Evolutionary conservation across 2,888 invertebrate species (phyloP), one percentile per base, ranked within the genome.

Genomic region (Pheosia tremula): DNA sequence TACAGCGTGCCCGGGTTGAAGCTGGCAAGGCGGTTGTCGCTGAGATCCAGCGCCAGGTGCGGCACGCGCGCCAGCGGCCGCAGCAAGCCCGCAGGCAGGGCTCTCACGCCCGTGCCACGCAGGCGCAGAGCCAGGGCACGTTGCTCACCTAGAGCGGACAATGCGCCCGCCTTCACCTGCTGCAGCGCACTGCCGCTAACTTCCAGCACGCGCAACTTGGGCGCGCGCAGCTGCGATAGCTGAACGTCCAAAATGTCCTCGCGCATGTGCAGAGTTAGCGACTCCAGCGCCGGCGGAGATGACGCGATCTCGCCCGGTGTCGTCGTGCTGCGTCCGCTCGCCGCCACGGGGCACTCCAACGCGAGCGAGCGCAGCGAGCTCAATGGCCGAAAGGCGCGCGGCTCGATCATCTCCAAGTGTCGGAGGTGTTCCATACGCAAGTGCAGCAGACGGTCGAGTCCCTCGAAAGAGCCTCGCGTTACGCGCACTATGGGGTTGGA

Each of bases 1-100:
- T 97, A 97, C 68, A 98, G 96, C 24, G 96, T 95, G 61, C 96
- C 96, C 50, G 97, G 96, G 65, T 96, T 95, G 61, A 98, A 91
- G 53, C 95, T 95, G 11, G 95, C 94, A 71, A 98, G 94, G 81
- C 95, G 94, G 88, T 98, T 98, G 80, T 96, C 95, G 50, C 96
- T 95, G 62, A 98, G 92, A 86, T 98, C 97, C 59, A 98, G 95
- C 10, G 96, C 95, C 49, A 97, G 94, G 80, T 96, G 96, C 0
- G 97, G 96, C 75, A 97, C 95, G 71, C 95, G 95, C 62, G 95
- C 95, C 76, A 97, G 91, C 49, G 95, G 95, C 3, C 95, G 94
- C 83, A 96, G 95, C 61, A 97, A 93, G 53, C 96, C 97, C 0
- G 96, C 94, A 5, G 97, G 97, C 68, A 97, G 88, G 77, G 96